phyloP scores from a whole-genome alignment of 2,888 invertebrate genomes.

The Apodemia mormo region DNA sequence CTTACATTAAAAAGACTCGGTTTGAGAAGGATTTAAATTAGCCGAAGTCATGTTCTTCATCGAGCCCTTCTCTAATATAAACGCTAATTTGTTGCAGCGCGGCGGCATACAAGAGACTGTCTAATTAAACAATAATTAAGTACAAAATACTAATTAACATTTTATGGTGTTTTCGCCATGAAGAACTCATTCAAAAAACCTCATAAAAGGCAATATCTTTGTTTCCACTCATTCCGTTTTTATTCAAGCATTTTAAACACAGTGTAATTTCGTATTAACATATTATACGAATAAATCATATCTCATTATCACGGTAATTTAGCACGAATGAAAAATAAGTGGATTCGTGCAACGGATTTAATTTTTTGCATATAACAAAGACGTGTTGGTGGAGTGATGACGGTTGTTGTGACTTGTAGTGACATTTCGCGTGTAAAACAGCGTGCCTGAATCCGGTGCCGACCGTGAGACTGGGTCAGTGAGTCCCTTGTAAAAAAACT shows the following conservation, averaged over 20 bases:
- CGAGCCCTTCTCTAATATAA: not conserved
- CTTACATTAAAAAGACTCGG: not conserved
- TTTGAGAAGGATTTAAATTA: not conserved
- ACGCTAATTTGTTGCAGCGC: slow-evolving; percentile 8
- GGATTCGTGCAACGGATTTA: slow-evolving; percentile 41
- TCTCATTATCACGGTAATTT: slow-evolving; percentile 60
- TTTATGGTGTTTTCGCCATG: slow-evolving; percentile 11
- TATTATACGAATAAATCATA: slow-evolving; percentile 48
- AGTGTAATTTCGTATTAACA: slow-evolving; percentile 17
- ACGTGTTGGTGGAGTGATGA: slow-evolving; percentile 62
- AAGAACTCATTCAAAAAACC: not conserved
- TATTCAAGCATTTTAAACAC: slow-evolving; percentile 6
- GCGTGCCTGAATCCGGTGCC: slow-evolving; percentile 24
- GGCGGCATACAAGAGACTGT: not conserved
- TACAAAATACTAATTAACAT: slow-evolving; percentile 5
- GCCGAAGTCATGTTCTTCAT: not conserved
- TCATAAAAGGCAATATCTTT: slow-evolving; percentile 1
- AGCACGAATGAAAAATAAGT: slow-evolving; percentile 53
- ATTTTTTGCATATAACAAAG: slow-evolving; percentile 31
- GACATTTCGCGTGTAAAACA: slow-evolving; percentile 63
- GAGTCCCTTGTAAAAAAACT: not conserved
- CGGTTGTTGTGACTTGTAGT: slow-evolving; percentile 75
- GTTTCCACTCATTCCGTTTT: slow-evolving; percentile 5
- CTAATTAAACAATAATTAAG: slow-evolving; percentile 2
- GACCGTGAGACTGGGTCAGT: slow-evolving; percentile 13